Evolutionary conservation across 1,140 invertebrate genomes (phyloP), one percentile per base, ranked within the genome.

Genomic region (Stegodyphus dumicola): DNA sequence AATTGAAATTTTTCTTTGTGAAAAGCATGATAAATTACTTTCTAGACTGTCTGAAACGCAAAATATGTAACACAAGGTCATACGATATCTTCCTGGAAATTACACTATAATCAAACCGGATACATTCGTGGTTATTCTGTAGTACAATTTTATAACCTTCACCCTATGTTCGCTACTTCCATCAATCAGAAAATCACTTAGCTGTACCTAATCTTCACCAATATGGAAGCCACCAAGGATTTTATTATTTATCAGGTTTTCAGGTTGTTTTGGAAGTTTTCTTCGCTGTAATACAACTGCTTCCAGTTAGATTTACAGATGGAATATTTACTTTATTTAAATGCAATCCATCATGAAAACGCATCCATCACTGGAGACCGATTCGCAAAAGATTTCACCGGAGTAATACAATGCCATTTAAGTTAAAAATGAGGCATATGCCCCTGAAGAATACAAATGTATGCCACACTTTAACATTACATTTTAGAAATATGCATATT

Each of bases 141-240:
- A 17, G 65, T 76, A 33, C 17, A 15, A 10, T 60, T 65, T 60
- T 60, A 49, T 77, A 77, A 49, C 75, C 75, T 77, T 77, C 75
- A 77, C 75, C 75, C 18, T 52, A 65, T 77, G 75, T 51, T 52
- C 48, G 65, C 60, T 64, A 52, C 53, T 65, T 77, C 65, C 60
- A 77, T 77, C 75, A 77, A 65, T 77, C 75, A 77, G 60, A 6
- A 60, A 7, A 7, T 33, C 33, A 48, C 73, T 60, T 60, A 75
- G 17, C 73, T 75, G 33, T 75, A 33, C 56, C 54, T 15, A 60
- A 56, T 75, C 15, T 6, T 60, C 18, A 56, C 9, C 54, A 75
- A 56, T 75, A 75, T 75, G 73, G 73, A 66, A 66, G 33, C 75
- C 33, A 33, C 33, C 75, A 77, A 77, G 75, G 75, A 77, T 66